phyloP scores from a whole-genome alignment of 1,140 invertebrate genomes.

The Mesaphorura yosii region DNA sequence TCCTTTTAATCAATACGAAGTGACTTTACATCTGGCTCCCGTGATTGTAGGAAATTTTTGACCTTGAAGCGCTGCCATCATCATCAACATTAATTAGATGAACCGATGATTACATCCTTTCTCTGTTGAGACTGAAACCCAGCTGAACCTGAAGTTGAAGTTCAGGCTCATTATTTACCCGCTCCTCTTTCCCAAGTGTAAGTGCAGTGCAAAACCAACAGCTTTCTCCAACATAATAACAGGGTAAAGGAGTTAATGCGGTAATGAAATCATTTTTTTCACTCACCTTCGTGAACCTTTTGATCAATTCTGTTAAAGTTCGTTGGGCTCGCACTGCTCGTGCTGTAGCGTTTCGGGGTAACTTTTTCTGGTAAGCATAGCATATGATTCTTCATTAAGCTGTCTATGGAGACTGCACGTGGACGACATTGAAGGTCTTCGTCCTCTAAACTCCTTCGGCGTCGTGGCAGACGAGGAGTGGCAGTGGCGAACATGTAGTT shows the following conservation, averaged over 20 bases:
- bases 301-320: not conserved
- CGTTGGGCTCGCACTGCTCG: not conserved
- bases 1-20: no score
- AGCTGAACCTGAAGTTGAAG: not conserved
- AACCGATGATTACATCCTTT: no score
- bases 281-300: constrained; percentile 1
- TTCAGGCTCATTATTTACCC: no score
- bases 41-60: no score
- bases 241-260: no score
- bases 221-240: no score
- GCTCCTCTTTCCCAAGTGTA: no score
- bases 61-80: no score
- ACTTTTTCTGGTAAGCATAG: not conserved
- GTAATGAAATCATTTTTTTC: not conserved
- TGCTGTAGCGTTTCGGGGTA: constrained; percentile 14
- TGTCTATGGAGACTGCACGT: constrained; percentile 16
- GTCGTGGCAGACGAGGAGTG: constrained; percentile 4
- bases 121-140: no score
- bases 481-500: constrained; percentile 35
- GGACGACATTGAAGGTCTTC: constrained; percentile 11
- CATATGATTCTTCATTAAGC: constrained; percentile 10
- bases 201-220: no score
- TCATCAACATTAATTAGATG: no score
- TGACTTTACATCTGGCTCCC: no score
- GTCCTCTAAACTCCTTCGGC: constrained; percentile 14